These are phyloP conservation scores for Onthophagus sagittarius DNA, from an alignment of 2,888 invertebrate genomes.

Conservation along the genomic window DNA sequence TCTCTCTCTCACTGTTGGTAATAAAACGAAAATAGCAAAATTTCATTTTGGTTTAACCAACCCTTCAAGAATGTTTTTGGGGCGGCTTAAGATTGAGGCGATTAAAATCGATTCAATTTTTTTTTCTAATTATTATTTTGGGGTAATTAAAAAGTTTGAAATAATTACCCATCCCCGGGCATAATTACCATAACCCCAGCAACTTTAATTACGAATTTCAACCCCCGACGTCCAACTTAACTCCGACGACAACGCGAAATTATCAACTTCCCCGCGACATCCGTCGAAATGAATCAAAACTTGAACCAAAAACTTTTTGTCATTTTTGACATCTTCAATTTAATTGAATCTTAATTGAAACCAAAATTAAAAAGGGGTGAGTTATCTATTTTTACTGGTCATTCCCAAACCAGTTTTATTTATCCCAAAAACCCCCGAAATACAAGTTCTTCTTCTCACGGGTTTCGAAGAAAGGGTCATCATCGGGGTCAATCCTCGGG, in stretches of 20 bases:
- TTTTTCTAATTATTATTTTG: too few species aligned
- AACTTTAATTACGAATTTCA: not conserved
- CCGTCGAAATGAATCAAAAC: not conserved
- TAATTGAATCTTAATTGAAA: too few species aligned
- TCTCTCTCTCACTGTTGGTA: constrained; percentile 12
- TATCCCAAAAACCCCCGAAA: not conserved
- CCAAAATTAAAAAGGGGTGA: too few species aligned
- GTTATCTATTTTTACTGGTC: constrained; percentile 23
- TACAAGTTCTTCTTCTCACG: not conserved
- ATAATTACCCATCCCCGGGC: not conserved
- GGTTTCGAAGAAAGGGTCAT: not conserved
- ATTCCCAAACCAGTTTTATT: constrained; percentile 18
- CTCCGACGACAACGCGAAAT: not conserved
- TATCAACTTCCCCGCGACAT: not conserved
- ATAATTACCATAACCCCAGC: not conserved
- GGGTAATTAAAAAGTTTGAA: too few species aligned
- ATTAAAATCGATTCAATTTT: too few species aligned
- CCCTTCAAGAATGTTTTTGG: not conserved
- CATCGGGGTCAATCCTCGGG: not conserved
- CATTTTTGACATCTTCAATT: too few species aligned
- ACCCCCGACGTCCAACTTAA: not conserved
- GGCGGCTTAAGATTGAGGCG: too few species aligned
- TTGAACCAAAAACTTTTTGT: not conserved
- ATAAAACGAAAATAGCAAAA: too few species aligned
- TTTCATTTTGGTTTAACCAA: too few species aligned